Evolutionary conservation across 53 echinoderm and acorn worm species (phyloP).

Genomic region (Holothuria scabra): DNA sequence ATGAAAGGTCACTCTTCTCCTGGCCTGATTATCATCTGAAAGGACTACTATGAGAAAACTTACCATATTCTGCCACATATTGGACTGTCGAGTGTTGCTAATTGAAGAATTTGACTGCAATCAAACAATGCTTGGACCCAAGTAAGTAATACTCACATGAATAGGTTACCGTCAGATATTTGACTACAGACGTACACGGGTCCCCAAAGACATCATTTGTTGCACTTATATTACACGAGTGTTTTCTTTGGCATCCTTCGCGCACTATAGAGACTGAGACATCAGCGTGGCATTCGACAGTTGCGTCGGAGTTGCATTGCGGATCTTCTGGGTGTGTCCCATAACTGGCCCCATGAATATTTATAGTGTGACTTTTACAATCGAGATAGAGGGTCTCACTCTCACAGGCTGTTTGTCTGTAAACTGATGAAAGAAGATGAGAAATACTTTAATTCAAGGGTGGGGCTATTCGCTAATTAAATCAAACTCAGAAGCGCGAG

Average conservation of each 20-base stretch:
- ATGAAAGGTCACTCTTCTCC: no score
- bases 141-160: neutral
- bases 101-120: no score
- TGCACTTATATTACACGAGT: neutral
- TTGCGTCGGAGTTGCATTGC: no score
- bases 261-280: neutral
- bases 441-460: no score
- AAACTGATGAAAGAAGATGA: neutral
- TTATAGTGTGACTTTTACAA: neutral
- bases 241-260: slow-evolving; percentile 12
- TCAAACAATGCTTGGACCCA: no score
- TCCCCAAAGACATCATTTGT: slow-evolving; percentile 23
- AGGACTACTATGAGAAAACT: no score
- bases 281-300: no score
- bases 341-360: neutral
- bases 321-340: neutral
- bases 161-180: slow-evolving; percentile 9
- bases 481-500: no score
- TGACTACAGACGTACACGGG: neutral
- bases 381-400: neutral
- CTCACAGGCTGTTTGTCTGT: slow-evolving; percentile 1
- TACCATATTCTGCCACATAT: no score
- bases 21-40: no score
- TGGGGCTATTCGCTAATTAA: no score
- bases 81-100: no score